These are phyloP conservation scores for Lasius platythorax DNA, from an alignment of 2,888 invertebrate genomes.

Conservation along the genomic window DNA sequence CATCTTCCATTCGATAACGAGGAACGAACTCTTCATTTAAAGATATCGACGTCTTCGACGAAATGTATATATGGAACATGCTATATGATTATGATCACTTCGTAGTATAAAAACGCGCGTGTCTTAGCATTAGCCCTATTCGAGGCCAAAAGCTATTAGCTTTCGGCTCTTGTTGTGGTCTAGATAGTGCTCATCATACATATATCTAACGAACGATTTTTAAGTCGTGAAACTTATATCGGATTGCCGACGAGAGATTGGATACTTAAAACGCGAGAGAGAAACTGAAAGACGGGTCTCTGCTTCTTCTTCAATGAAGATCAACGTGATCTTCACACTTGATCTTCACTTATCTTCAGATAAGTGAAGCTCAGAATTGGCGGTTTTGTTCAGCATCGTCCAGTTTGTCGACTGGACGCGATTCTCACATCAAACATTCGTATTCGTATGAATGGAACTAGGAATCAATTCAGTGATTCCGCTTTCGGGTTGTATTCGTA, in stretches of 20 bases:
- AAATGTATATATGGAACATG: neutral
- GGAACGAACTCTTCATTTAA: neutral
- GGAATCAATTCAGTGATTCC: neutral
- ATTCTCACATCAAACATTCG: neutral
- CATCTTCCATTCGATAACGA: neutral
- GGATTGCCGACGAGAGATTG: neutral
- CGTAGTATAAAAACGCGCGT: constrained; percentile 4
- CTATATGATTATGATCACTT: neutral
- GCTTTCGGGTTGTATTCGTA: neutral
- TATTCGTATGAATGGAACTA: neutral
- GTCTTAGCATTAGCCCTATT: neutral
- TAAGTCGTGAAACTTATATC: neutral
- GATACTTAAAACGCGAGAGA: neutral
- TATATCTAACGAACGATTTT: neutral
- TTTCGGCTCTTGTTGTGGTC: neutral
- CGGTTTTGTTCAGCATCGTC: neutral
- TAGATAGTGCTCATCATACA: neutral
- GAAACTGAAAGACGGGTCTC: neutral
- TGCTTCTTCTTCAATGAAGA: neutral
- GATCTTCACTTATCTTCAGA: neutral
- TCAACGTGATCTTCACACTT: neutral
- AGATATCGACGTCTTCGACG: neutral
- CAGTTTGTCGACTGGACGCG: neutral
- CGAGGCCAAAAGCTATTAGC: neutral
- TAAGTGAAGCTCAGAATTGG: neutral